Conservation (phyloP, 2,888 invertebrate genomes). For the Cryptocephalus primarius region DNA sequence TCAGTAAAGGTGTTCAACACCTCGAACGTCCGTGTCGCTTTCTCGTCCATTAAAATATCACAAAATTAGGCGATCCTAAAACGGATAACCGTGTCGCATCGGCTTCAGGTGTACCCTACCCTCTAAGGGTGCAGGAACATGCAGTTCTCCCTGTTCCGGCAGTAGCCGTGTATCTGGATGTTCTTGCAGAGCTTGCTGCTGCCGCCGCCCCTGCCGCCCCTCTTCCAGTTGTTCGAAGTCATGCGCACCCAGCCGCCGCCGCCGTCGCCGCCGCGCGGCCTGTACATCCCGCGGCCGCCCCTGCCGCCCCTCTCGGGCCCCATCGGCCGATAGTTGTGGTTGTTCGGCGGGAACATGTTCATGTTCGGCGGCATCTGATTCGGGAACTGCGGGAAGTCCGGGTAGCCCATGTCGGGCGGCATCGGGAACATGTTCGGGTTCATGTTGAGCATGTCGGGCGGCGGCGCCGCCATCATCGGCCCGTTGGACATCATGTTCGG, state of each 20-base stretch:
- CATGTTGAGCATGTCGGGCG: slow-evolving; percentile 26
- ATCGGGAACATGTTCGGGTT: slow-evolving; percentile 39
- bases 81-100: no score
- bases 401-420: slow-evolving; percentile 29
- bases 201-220: slow-evolving; percentile 38
- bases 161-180: slow-evolving; percentile 69
- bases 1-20: no score
- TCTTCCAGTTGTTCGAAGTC: slow-evolving; percentile 35
- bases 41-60: no score
- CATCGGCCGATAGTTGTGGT: slow-evolving; percentile 8
- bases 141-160: slow-evolving; percentile 73
- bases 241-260: slow-evolving; percentile 45
- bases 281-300: slow-evolving; percentile 17
- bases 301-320: slow-evolving; percentile 18
- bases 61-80: no score
- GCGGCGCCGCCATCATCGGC: slow-evolving; percentile 8
- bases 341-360: slow-evolving; percentile 23
- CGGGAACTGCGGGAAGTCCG: slow-evolving; percentile 5
- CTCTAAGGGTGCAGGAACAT: slow-evolving; percentile 62
- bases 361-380: slow-evolving; percentile 7
- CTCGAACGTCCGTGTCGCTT: no score
- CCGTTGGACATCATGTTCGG: slow-evolving; percentile 12
- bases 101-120: neutral
- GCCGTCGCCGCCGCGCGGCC: slow-evolving; percentile 22
- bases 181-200: slow-evolving; percentile 58